Base-by-base conservation (phyloP, 2,113 vertebrate species). In the Murina feae region DNA sequence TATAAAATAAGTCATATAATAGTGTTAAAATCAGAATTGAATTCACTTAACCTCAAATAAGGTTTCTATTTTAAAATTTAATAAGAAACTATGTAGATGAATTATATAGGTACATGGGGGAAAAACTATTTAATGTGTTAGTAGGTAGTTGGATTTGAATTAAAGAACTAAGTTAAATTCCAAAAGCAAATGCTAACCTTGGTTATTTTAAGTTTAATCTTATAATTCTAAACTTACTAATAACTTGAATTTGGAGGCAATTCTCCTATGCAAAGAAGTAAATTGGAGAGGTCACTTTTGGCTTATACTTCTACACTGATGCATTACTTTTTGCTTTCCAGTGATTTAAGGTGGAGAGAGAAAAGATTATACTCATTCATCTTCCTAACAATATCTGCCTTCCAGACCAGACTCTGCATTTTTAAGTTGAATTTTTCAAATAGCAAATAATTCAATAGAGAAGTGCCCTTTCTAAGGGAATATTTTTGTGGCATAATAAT, bases 321-420 rank as follows among this genome's bases (percentile, higher is more conserved):
- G 85, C 71, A 92, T 51, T 10, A 6, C 39, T 66, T 95, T 85
- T 75, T 94, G 63, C 93, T 81, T 81, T 95, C 42, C 30, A 76
- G 4, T 91, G 92, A 96, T 89, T 90, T 96, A 94, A 91, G 37
- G 53, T 87, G 32, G 44, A 96, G 74, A 84, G 81, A 83, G 80
- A 92, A 96, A 89, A 97, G 93, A 96, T 95, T 96, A 93, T 91
- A 89, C 81, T 94, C 81, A 94, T 96, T 96, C 66, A 93, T 92
- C 89, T 97, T 94, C 86, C 37, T 87, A 92, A 94, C n/a, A 42
- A 82, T 42, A 87, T 90, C 25, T 92, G 96, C 76, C 25, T 95
- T 78, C 80, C 28, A 78, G 0, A 39, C 42, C 79, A 53, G 44
- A 87, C 30, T 95, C 47, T 96, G 94, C 30, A 84, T 93, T 42